Evolutionary conservation across 2,113 vertebrate genomes (phyloP).

Genomic region (Podarcis cretensis): DNA sequence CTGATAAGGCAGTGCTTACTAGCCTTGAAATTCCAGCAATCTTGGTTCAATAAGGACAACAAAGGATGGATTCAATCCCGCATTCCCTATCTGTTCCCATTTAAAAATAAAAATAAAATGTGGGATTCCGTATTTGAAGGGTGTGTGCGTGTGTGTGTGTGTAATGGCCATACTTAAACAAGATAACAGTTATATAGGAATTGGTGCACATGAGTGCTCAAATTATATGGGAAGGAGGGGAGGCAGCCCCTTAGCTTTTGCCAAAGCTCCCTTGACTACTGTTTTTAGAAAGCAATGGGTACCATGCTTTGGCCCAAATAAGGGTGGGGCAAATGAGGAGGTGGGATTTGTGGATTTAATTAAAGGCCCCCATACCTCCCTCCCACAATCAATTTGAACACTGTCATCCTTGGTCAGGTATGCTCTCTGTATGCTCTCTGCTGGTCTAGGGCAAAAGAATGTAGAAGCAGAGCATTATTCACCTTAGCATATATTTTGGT

Average conservation of each 20-base stretch:
- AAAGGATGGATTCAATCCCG: not conserved
- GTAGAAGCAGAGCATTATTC: not conserved
- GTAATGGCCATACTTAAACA: too few species aligned
- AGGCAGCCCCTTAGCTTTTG: too few species aligned
- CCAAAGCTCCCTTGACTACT: too few species aligned
- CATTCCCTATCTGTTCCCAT: not conserved
- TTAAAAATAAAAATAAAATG: too few species aligned
- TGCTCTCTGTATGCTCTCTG: not conserved
- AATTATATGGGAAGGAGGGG: too few species aligned
- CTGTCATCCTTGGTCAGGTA: not conserved
- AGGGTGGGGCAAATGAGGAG: not conserved
- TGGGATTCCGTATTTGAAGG: too few species aligned
- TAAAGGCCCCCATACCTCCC: too few species aligned
- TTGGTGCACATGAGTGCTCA: too few species aligned
- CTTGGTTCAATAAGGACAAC: not conserved
- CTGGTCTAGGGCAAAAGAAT: not conserved
- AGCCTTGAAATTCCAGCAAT: not conserved
- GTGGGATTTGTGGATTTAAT: not conserved
- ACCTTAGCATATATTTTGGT: slow-evolving; percentile 52
- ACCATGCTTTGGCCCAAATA: not conserved
- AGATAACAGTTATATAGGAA: too few species aligned
- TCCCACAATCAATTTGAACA: not conserved
- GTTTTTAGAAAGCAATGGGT: too few species aligned
- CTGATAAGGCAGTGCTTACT: not conserved
- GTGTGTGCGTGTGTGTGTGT: too few species aligned